These are phyloP conservation scores for Drosophila orena DNA, from an alignment of 1,140 invertebrate species.

Conservation along the genomic window DNA sequence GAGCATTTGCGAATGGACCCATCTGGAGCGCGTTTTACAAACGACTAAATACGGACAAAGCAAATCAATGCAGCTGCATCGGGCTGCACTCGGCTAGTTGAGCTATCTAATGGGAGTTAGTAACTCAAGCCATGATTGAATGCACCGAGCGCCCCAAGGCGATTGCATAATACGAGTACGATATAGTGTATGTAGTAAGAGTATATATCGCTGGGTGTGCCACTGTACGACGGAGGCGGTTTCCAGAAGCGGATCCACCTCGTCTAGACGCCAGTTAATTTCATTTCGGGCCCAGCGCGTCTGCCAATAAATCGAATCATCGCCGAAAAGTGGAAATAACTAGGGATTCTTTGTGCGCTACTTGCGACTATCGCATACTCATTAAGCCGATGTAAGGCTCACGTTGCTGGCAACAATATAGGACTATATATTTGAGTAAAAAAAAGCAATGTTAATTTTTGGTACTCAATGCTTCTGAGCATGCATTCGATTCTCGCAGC, in stretches of 20 bases:
- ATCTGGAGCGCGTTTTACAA: constrained; percentile 54
- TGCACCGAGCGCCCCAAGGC: constrained; percentile 28
- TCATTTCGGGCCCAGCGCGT: constrained; percentile 58
- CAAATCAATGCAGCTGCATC: constrained; percentile 32
- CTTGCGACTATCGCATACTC: constrained; percentile 9
- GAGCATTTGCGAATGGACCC: constrained; percentile 32
- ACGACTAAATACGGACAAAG: constrained; percentile 44
- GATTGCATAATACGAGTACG: constrained; percentile 19
- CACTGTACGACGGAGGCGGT: background rate
- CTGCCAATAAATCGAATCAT: constrained; percentile 77
- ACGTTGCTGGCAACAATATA: background rate
- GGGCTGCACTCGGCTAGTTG: constrained; percentile 21
- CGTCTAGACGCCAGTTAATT: constrained; percentile 72
- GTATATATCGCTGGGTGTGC: background rate
- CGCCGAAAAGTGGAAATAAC: constrained; percentile 6
- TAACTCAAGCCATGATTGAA: constrained; percentile 37
- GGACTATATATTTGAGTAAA: too few relatives aligned
- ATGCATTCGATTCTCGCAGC: too few relatives aligned
- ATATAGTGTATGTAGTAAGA: background rate
- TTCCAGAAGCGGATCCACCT: constrained; percentile 5
- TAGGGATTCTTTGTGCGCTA: background rate
- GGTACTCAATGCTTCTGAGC: too few relatives aligned
- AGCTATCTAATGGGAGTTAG: constrained; percentile 20
- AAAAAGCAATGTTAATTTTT: too few relatives aligned
- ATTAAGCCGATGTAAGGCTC: background rate